phyloP scores from a whole-genome alignment of 2,888 invertebrate genomes.

The Metopia argyrocephala region DNA sequence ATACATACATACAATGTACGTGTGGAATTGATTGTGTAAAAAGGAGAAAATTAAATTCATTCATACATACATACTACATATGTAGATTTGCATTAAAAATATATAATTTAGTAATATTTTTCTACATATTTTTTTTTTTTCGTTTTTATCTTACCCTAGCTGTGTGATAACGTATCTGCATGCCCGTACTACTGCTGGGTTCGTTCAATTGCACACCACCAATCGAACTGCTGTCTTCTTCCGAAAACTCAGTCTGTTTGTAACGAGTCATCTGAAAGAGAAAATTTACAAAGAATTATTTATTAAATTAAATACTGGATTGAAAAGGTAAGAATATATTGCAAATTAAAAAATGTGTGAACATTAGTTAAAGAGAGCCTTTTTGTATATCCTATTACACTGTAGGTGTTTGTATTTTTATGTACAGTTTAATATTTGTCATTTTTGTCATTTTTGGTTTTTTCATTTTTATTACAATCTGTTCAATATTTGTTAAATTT shows the following conservation, averaged over 20 bases:
- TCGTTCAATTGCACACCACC: constrained; percentile 91
- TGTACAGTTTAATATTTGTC: too few species aligned
- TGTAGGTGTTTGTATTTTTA: too few species aligned
- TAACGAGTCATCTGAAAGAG: constrained; percentile 89
- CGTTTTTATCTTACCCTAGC: constrained; percentile 79
- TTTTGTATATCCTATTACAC: too few species aligned
- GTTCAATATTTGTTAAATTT: too few species aligned
- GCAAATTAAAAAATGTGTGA: background rate
- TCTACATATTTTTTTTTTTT: background rate
- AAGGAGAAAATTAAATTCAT: too few species aligned
- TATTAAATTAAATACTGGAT: constrained; percentile 2
- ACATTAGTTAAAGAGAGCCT: too few species aligned
- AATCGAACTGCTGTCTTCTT: constrained; percentile 89
- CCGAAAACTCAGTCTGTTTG: constrained; percentile 91
- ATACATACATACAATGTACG: too few species aligned
- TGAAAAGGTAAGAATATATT: background rate
- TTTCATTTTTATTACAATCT: too few species aligned
- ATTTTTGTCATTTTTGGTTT: too few species aligned
- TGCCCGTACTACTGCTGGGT: constrained; percentile 87
- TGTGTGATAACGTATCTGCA: constrained; percentile 90
- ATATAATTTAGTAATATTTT: background rate
- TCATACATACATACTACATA: too few species aligned
- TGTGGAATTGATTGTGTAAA: too few species aligned
- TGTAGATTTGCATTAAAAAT: background rate
- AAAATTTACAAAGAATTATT: constrained; percentile 1